Evolutionary conservation across 2,797 vertebrate species (phyloP).

Genomic region (Rhinatrema bivittatum): DNA sequence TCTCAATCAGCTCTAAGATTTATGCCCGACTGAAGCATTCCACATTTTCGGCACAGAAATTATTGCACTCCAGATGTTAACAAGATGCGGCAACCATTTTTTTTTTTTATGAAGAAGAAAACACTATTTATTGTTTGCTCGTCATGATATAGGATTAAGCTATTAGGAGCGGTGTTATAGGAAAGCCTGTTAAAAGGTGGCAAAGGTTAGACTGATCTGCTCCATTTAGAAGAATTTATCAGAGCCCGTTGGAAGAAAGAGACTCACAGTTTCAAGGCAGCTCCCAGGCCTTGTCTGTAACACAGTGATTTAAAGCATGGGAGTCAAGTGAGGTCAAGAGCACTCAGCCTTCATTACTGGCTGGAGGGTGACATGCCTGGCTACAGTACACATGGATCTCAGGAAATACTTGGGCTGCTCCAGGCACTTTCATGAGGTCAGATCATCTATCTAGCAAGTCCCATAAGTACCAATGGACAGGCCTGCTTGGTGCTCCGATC

Average conservation of each 20-base stretch:
- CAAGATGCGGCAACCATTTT: constrained; percentile 79
- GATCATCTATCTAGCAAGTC: too few relatives aligned
- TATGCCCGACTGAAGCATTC: constrained; percentile 85
- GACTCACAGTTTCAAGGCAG: constrained; percentile 9
- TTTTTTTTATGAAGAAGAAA: constrained; percentile 40
- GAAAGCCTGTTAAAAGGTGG: constrained; percentile 24
- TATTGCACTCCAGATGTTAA: constrained; percentile 89
- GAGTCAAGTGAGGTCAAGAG: neutral
- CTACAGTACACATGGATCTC: too few relatives aligned
- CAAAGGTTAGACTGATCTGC: neutral
- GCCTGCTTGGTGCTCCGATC: too few relatives aligned
- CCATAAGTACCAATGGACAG: too few relatives aligned
- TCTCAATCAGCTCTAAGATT: constrained; percentile 69
- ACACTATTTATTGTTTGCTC: constrained; percentile 55
- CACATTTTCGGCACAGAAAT: constrained; percentile 79
- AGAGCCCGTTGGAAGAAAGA: constrained; percentile 9
- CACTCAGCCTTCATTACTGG: too few relatives aligned
- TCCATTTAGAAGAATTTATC: constrained; percentile 5
- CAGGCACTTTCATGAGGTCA: neutral
- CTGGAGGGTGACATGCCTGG: too few relatives aligned
- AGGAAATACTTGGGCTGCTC: neutral
- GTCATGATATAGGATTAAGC: constrained; percentile 54
- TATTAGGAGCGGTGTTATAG: constrained; percentile 52
- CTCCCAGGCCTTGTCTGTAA: rapidly evolving
- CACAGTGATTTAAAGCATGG: neutral